These are phyloP conservation scores for Ptilorrhoa leucosticta DNA, from an alignment of 2,113 vertebrate genomes.

Conservation along the genomic window DNA sequence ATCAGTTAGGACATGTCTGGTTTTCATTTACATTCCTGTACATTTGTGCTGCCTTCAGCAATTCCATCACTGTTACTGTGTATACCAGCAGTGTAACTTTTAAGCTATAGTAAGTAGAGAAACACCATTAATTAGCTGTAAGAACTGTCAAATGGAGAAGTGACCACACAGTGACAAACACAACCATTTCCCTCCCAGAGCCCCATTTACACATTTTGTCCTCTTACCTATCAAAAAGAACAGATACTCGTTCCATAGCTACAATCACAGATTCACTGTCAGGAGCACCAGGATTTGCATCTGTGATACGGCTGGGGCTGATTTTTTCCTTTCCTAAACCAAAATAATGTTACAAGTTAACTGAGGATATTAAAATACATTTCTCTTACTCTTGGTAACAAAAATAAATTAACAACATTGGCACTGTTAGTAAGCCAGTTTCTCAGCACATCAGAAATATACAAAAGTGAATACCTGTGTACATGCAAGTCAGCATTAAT, in stretches of 20 bases:
- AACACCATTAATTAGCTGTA: background rate
- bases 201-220: background rate
- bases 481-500: conserved; percentile 99
- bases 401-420: background rate
- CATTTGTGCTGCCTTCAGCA: conserved; percentile 22
- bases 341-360: background rate
- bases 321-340: conserved; percentile 92
- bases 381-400: background rate
- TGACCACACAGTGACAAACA: background rate
- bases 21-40: conserved; percentile 51
- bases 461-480: conserved; percentile 83
- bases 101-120: background rate
- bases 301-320: conserved; percentile 82
- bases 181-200: background rate
- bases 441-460: background rate
- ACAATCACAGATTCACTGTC: conserved; percentile 97
- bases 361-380: background rate
- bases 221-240: conserved; percentile 94
- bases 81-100: background rate
- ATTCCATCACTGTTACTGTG: background rate
- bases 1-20: conserved; percentile 30
- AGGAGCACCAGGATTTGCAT: conserved; percentile 80
- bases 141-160: background rate
- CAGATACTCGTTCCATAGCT: conserved; percentile 97
- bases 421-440: background rate